Base-by-base conservation (phyloP, 1,140 invertebrate species). In the Cecropterus lyciades region DNA sequence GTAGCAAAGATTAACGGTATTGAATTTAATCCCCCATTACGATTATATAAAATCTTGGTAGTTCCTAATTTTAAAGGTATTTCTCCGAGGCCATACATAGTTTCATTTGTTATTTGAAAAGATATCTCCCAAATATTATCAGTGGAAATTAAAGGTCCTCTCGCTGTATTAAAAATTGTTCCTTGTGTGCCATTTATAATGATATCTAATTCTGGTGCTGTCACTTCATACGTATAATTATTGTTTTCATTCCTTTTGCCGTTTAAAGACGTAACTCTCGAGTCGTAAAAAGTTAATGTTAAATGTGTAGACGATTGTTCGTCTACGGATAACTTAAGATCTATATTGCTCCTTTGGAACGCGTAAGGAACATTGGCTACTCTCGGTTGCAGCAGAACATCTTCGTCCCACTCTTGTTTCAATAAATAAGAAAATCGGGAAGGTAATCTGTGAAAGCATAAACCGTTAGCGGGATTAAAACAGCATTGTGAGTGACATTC, bases 71-170 rank as follows among this genome's bases (percentile, higher is more conserved):
- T 73, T 1, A 92, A 42, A 0, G 89, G 89, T 64, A 92, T 67
- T 53, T 92, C 87, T 13, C 86, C 88, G 0, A 92, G 73, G 0
- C 89, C 89, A 15, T 79, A 89, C 80, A 90, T 87, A 1, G 70
- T 67, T 69, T 83, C 85, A 17, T 89, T 72, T 3, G 89, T 89
- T 30, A 89, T 68, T 72, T 68, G 79, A 20, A 92, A 89, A n/a
- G 78, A 40, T 8, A 89, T 75, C 52, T 92, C 89, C 89, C 89
- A 92, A 60, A 92, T 89, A 14, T 89, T 85, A 33, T 84, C 51
- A 0, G 89, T 82, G 3, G 89, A 87, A 62, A 92, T 87, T 5
- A 92, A 56, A 3, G 89, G 87, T 20, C 89, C 89, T 56, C 82
- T 69, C 16, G 75, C 65, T 2, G 84, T 91, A 40, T 82, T 79